Evolutionary conservation across 2,888 invertebrate species (phyloP).

Genomic region (Nycteola revayana): DNA sequence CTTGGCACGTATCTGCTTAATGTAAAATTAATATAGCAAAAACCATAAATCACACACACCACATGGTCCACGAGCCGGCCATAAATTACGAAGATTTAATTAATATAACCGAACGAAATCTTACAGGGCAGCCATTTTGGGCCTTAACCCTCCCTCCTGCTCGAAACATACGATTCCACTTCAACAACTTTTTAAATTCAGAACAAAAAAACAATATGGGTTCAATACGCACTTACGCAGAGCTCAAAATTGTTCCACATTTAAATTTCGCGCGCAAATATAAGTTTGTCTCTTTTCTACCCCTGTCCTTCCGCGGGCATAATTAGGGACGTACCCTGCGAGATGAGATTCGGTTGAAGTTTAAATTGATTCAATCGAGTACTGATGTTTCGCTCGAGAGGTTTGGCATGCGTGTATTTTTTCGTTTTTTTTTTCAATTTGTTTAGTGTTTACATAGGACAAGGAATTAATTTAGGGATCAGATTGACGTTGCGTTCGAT

Average conservation of each 20-base stretch:
- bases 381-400: conserved; percentile 68
- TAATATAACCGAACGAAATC: conserved; percentile 78
- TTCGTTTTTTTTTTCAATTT: conserved; percentile 25
- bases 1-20: conserved; percentile 37
- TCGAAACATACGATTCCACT: conserved; percentile 75
- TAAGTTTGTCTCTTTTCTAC: conserved; percentile 62
- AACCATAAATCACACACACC: conserved; percentile 70
- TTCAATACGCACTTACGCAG: conserved; percentile 1
- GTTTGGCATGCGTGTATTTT: conserved; percentile 40
- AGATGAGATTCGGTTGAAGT: conserved; percentile 73
- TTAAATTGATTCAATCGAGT: conserved; percentile 80
- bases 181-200: conserved; percentile 48
- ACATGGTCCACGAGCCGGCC: conserved; percentile 62
- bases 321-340: conserved; percentile 76
- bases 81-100: conserved; percentile 82
- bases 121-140: conserved; percentile 75
- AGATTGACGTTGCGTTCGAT: conserved; percentile 39
- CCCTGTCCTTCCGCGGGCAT: conserved; percentile 71
- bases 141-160: conserved; percentile 67
- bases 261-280: conserved; percentile 32
- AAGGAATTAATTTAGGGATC: conserved; percentile 63
- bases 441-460: conserved; percentile 46
- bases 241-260: conserved; percentile 26
- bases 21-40: conserved; percentile 57
- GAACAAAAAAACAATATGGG: conserved; percentile 18